A percentile compares a stretch with the other conserved stretches of the same genome.
Conservation (phyloP, 2,113 vertebrate species). For the Muscicapa adusta region DNA sequence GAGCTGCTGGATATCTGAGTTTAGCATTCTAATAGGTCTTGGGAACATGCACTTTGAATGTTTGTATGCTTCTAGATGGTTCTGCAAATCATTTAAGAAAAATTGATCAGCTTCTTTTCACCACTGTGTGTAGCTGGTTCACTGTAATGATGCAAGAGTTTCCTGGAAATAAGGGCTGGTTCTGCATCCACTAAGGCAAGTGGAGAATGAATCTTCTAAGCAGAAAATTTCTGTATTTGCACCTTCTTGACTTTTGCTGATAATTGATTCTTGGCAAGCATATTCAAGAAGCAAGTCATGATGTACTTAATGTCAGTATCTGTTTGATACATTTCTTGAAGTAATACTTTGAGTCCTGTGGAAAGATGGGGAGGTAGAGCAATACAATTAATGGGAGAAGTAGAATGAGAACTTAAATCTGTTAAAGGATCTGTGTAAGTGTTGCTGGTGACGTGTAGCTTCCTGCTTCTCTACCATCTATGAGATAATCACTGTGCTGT, state of each 20-base stretch:
- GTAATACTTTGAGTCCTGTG: not conserved
- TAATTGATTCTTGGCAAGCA: not conserved
- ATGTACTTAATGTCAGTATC: not conserved
- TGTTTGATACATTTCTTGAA: not conserved
- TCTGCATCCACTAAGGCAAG: not conserved
- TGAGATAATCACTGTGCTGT: not conserved
- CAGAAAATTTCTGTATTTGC: not conserved
- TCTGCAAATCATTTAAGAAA: not conserved
- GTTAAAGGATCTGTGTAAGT: not conserved
- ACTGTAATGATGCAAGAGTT: not conserved
- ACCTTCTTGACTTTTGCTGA: not conserved
- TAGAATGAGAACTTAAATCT: not conserved
- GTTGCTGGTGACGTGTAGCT: not conserved
- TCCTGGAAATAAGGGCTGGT: not conserved
- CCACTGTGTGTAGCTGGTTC: not conserved
- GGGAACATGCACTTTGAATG: not conserved
- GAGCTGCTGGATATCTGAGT: not conserved
- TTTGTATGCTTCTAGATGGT: not conserved
- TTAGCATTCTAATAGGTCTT: not conserved
- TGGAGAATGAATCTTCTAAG: not conserved
- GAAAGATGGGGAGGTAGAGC: not conserved
- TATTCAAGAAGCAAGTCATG: not conserved
- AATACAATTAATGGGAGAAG: not conserved
- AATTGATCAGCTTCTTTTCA: not conserved
- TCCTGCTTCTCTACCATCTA: not conserved